Evolutionary conservation across 2,888 invertebrate species (phyloP).

Genomic region (Platycnemis pennipes): DNA sequence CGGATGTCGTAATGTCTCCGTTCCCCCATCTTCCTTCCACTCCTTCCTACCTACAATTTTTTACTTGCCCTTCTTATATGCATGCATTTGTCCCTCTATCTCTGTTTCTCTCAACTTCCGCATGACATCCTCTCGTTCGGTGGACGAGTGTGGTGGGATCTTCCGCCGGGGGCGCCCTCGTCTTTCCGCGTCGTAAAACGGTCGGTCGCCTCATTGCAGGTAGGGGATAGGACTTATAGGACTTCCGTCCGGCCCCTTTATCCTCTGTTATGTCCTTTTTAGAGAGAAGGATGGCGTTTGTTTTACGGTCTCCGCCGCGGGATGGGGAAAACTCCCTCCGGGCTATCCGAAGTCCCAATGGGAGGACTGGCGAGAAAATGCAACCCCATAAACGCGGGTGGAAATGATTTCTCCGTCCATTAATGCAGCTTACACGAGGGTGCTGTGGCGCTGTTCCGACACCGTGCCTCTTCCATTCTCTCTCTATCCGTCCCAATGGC

Average conservation of each 20-base stretch:
- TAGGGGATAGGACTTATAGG: neutral
- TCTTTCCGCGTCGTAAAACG: neutral
- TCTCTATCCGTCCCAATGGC: neutral
- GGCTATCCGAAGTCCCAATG: neutral
- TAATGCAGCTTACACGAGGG: slow-evolving; percentile 12
- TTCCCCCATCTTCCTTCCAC: neutral
- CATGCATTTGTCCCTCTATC: neutral
- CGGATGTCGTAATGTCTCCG: neutral
- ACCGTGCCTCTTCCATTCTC: neutral
- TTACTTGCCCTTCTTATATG: too few relatives aligned
- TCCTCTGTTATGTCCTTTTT: neutral
- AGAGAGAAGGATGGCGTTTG: neutral
- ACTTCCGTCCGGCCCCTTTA: neutral
- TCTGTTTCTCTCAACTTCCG: neutral
- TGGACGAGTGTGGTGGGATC: neutral
- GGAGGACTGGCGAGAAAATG: neutral
- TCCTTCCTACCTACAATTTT: too few relatives aligned
- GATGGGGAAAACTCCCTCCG: neutral
- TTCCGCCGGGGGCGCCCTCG: neutral
- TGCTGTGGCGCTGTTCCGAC: neutral
- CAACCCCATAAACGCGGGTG: neutral
- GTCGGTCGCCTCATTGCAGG: neutral
- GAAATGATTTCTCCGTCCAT: slow-evolving; percentile 9
- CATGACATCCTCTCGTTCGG: neutral
- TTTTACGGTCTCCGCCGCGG: neutral